Evolutionary conservation across 2,797 vertebrate genomes (phyloP).

Genomic region (Lutra lutra): DNA sequence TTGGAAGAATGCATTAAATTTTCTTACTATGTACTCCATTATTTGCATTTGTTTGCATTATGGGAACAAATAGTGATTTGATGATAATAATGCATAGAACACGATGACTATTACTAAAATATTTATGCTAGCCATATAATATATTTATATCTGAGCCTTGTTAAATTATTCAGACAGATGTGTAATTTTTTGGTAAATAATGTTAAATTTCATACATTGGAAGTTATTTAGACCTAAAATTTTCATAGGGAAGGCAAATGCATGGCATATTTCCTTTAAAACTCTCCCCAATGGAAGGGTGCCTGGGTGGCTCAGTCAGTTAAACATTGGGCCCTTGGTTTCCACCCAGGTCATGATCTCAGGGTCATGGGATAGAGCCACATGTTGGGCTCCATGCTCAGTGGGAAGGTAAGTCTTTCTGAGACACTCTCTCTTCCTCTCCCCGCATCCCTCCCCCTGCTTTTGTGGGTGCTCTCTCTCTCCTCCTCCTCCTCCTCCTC

Average conservation of each 20-base stretch:
- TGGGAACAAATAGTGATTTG: background rate
- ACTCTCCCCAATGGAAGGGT: background rate
- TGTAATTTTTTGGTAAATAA: background rate
- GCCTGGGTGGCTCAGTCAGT: background rate
- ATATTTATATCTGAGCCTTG: background rate
- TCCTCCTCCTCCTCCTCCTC: no score
- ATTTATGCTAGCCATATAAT: background rate
- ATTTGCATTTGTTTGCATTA: background rate
- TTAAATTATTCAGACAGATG: background rate
- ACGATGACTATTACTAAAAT: background rate
- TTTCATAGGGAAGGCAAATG: background rate
- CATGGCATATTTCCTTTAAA: background rate
- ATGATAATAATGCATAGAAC: background rate
- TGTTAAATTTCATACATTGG: slow-evolving; percentile 5
- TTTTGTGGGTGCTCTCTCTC: background rate
- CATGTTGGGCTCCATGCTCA: background rate
- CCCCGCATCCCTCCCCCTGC: background rate
- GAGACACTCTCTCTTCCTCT: background rate
- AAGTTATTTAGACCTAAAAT: background rate
- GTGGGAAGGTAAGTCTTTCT: background rate
- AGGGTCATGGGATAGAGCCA: background rate
- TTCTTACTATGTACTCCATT: background rate
- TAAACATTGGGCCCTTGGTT: background rate
- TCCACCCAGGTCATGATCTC: background rate
- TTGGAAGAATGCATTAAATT: background rate